Evolutionary conservation across 2,888 invertebrate species (phyloP).

Genomic region (Stegana nigrithorax): DNA sequence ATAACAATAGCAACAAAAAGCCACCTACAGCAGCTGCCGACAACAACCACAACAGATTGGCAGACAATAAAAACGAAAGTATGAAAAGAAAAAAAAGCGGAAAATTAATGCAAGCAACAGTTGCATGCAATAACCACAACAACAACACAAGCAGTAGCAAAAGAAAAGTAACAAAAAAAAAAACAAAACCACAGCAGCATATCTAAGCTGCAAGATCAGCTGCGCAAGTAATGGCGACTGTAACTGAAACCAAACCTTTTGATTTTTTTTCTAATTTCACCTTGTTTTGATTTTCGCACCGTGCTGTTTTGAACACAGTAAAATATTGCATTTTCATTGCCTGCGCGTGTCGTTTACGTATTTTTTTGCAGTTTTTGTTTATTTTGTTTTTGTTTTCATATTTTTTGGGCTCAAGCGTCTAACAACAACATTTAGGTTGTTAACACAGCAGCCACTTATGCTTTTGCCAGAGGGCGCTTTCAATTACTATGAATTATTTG

Average conservation of each 20-base stretch:
- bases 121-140: slow-evolving; percentile 36
- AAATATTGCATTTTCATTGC: slow-evolving; percentile 5
- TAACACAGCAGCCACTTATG: not conserved
- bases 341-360: not conserved
- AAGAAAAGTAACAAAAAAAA: not conserved
- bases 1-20: slow-evolving; percentile 3
- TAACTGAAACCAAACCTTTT: slow-evolving; percentile 26
- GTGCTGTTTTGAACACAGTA: not conserved
- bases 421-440: not conserved
- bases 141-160: slow-evolving; percentile 22
- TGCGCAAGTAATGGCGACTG: too few species aligned
- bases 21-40: slow-evolving; percentile 11
- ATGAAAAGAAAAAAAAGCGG: slow-evolving; percentile 17
- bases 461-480: not conserved
- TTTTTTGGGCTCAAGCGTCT: not conserved
- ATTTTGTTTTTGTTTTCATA: not conserved
- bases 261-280: slow-evolving; percentile 30
- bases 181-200: not conserved
- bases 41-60: slow-evolving; percentile 1
- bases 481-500: slow-evolving; percentile 2
- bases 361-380: not conserved
- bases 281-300: slow-evolving; percentile 11
- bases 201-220: too few species aligned
- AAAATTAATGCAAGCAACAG: slow-evolving; percentile 36
- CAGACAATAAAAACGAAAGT: slow-evolving; percentile 19